Conservation (phyloP, 2,113 vertebrate genomes). For the Amia ocellicauda region DNA sequence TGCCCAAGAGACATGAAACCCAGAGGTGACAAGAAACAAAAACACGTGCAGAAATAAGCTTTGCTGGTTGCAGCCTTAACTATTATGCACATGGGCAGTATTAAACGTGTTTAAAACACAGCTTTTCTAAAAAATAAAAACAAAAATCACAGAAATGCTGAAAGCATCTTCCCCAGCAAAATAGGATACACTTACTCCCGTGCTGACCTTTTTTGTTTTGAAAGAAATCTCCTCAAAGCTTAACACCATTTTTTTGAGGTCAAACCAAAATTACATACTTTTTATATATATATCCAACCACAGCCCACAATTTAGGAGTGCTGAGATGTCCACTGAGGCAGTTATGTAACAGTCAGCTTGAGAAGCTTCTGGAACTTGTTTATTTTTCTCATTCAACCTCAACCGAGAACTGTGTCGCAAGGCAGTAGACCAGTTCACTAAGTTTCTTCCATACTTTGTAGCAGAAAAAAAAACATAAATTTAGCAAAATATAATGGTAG, state of each 20-base stretch:
- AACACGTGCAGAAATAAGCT: not conserved
- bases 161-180: not conserved
- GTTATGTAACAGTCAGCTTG: not conserved
- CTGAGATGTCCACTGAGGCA: constrained; percentile 36
- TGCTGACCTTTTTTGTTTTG: constrained; percentile 36
- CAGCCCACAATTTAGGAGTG: constrained; percentile 51
- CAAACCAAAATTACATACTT: constrained; percentile 45
- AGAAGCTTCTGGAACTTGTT: constrained; percentile 2
- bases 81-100: too few species aligned
- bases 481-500: too few species aligned
- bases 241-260: constrained; percentile 51
- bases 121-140: not conserved
- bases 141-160: not conserved
- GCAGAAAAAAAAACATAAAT: too few species aligned
- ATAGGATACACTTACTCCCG: not conserved
- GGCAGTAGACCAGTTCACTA: too few species aligned
- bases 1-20: too few species aligned
- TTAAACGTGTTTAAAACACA: not conserved
- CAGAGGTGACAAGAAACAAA: too few species aligned
- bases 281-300: constrained; percentile 40
- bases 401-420: too few species aligned
- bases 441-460: too few species aligned
- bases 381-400: too few species aligned
- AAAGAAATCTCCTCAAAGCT: constrained; percentile 27
- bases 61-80: not conserved